A percentile compares a stretch with the other conserved stretches of the same genome.
Evolutionary conservation across 2,888 invertebrate genomes (phyloP).

Genomic region (Gymnoscelis rufifasciata): DNA sequence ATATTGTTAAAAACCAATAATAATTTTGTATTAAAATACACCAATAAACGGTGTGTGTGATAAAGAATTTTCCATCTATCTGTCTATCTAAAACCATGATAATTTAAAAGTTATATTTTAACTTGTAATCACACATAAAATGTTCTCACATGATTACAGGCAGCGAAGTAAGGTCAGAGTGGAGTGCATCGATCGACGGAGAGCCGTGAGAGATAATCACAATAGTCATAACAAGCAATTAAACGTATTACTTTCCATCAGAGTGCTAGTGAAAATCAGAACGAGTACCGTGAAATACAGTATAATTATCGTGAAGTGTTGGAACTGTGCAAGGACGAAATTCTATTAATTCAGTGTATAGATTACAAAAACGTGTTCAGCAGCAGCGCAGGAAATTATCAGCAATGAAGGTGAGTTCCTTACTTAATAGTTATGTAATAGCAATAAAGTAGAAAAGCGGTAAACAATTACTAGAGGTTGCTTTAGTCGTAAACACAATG

Average conservation of each 20-base stretch:
- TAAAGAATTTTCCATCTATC: no score
- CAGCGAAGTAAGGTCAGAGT: constrained; percentile 41
- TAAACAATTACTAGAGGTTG: not conserved
- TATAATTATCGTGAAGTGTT: no score
- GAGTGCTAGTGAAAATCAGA: constrained; percentile 16
- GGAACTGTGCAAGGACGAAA: constrained; percentile 5
- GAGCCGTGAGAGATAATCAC: constrained; percentile 38
- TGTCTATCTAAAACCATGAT: no score
- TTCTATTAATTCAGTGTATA: constrained; percentile 12
- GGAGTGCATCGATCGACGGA: constrained; percentile 45
- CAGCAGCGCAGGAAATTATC: constrained; percentile 40
- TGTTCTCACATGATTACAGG: constrained; percentile 30
- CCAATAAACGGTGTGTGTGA: no score
- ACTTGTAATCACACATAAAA: no score
- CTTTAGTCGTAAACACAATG: no score
- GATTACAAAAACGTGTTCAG: constrained; percentile 6
- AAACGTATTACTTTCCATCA: constrained; percentile 34
- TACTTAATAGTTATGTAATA: constrained; percentile 7
- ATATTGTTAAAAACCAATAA: no score
- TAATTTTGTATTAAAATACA: no score
- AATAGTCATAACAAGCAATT: constrained; percentile 33
- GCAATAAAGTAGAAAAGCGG: constrained; percentile 2
- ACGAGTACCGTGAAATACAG: not conserved
- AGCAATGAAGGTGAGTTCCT: constrained; percentile 70
- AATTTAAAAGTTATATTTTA: no score